Percentiles rank a stretch among this genome's conserved stretches.
Evolutionary conservation across 2,113 vertebrate species (phyloP).

Genomic region (Takifugu flavidus): DNA sequence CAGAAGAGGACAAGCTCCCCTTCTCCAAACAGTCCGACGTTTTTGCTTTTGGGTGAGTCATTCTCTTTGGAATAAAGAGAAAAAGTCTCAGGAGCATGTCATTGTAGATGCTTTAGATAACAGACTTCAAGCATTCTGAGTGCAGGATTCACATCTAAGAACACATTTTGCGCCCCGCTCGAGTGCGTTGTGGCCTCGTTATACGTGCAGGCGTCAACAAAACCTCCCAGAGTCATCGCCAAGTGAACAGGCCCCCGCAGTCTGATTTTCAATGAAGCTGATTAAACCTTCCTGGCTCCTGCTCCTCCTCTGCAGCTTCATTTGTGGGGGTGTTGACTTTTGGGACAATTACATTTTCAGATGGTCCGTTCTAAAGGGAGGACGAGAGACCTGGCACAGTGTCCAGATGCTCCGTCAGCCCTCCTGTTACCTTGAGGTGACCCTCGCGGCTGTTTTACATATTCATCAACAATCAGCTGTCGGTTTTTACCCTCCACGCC

Average conservation of each 20-base stretch:
- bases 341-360: conserved; percentile 4
- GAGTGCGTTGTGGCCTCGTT: no score
- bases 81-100: no score
- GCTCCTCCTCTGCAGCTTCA: no score
- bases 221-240: no score
- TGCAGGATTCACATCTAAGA: not conserved
- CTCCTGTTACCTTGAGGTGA: conserved; percentile 68
- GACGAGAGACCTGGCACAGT: conserved; percentile 36
- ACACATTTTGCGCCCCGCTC: conserved; percentile 38
- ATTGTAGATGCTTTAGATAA: not conserved
- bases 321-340: conserved; percentile 37
- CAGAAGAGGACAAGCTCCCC: conserved; percentile 96
- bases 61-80: not conserved
- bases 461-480: conserved; percentile 57
- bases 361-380: conserved; percentile 46
- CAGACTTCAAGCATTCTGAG: not conserved
- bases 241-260: no score
- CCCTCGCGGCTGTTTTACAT: conserved; percentile 60
- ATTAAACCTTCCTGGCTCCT: no score
- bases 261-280: no score
- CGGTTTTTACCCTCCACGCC: conserved; percentile 2
- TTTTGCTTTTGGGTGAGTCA: conserved; percentile 92
- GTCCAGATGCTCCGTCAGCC: conserved; percentile 66
- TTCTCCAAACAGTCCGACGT: conserved; percentile 98
- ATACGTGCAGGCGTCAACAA: no score